A percentile compares a stretch with the other conserved stretches of the same genome.
These are phyloP conservation scores for Clavelina lepadiformis DNA, from an alignment of 23 tunicate species.

Conservation along the genomic window DNA sequence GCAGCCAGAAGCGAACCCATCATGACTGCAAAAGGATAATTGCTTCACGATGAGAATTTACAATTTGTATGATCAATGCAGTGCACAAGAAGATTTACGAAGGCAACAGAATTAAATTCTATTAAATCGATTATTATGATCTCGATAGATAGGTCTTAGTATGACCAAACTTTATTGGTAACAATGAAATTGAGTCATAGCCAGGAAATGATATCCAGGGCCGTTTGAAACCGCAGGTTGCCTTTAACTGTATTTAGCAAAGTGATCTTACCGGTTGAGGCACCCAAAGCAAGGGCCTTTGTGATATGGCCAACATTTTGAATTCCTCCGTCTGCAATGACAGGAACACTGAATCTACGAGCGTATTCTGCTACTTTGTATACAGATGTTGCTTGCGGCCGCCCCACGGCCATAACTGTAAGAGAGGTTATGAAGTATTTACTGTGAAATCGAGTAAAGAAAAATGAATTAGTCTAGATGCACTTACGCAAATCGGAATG, in stretches of 20 bases:
- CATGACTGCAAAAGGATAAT: conserved; percentile 54
- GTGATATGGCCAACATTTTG: conserved; percentile 96
- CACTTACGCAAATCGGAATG: too few relatives aligned
- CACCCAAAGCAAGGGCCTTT: conserved; percentile 90
- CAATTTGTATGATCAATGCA: too few relatives aligned
- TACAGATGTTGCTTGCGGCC: conserved; percentile 98
- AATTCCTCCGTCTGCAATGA: conserved; percentile 99
- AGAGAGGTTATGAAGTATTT: not conserved
- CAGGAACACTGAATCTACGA: conserved; percentile 85
- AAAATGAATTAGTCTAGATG: not conserved
- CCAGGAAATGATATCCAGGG: too few relatives aligned
- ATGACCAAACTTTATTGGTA: too few relatives aligned
- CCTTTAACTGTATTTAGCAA: too few relatives aligned
- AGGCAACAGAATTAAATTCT: too few relatives aligned
- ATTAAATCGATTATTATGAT: too few relatives aligned
- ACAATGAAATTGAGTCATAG: too few relatives aligned
- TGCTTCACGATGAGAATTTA: too few relatives aligned
- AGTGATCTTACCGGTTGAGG: conserved; percentile 90
- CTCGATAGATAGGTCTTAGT: too few relatives aligned
- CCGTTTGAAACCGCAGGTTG: too few relatives aligned
- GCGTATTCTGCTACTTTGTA: conserved; percentile 97
- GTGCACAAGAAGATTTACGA: too few relatives aligned
- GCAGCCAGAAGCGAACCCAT: conserved; percentile 95
- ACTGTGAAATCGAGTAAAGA: not conserved
- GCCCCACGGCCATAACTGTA: conserved; percentile 94